A percentile compares a stretch with the other conserved stretches of the same genome.
These are phyloP conservation scores for Hylyphantes graminicola DNA, from an alignment of 1,140 invertebrate species.

Conservation along the genomic window DNA sequence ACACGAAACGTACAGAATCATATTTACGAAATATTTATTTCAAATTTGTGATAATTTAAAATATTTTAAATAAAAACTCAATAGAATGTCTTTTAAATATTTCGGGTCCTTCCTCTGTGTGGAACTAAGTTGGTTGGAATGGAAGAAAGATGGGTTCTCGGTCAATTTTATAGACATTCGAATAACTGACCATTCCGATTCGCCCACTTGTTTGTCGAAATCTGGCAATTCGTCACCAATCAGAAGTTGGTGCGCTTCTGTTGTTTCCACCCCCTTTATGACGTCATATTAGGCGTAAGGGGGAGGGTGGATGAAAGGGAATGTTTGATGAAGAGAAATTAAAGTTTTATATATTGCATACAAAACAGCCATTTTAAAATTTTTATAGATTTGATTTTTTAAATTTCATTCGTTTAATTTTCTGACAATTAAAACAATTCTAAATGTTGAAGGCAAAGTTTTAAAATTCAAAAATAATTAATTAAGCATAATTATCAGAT, in stretches of 20 bases:
- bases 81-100: too few species aligned
- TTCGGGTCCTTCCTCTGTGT: background rate
- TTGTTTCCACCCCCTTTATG: slow-evolving; percentile 12
- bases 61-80: too few species aligned
- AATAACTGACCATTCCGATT: slow-evolving; percentile 13
- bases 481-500: too few species aligned
- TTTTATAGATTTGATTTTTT: too few species aligned
- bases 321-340: too few species aligned
- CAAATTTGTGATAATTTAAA: background rate
- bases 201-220: slow-evolving; percentile 34
- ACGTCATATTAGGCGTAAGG: slow-evolving; percentile 22
- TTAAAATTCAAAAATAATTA: too few species aligned
- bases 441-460: too few species aligned
- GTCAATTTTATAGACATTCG: slow-evolving; percentile 39
- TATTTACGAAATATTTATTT: background rate
- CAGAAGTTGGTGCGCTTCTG: slow-evolving; percentile 24
- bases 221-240: slow-evolving; percentile 11
- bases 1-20: slow-evolving; percentile 6
- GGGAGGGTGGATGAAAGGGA: too few species aligned
- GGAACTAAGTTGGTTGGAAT: slow-evolving; percentile 5
- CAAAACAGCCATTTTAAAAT: too few species aligned
- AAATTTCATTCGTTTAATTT: too few species aligned
- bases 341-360: too few species aligned
- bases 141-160: slow-evolving; percentile 27
- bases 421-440: too few species aligned